A percentile compares a stretch with the other conserved stretches of the same genome.
phyloP scores from a whole-genome alignment of 1,140 invertebrate species.

The Druon quercuslanigerum region DNA sequence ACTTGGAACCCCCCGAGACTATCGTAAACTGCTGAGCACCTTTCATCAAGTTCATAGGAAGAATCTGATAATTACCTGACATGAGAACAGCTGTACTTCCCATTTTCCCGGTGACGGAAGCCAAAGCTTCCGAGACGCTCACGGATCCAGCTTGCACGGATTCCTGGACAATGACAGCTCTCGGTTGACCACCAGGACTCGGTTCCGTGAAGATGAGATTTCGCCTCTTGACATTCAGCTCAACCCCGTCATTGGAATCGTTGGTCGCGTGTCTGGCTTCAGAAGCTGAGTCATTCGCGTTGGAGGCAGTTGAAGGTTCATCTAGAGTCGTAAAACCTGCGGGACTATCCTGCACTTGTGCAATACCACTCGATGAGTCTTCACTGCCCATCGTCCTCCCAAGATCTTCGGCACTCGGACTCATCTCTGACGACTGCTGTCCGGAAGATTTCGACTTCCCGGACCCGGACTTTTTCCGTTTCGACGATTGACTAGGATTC shows the following conservation, averaged over 20 bases:
- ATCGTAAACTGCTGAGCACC: slow-evolving; percentile 83
- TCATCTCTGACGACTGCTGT: slow-evolving; percentile 76
- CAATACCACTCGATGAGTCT: slow-evolving; percentile 82
- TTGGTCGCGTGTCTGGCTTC: slow-evolving; percentile 51
- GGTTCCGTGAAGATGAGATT: slow-evolving; percentile 70
- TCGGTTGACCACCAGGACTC: slow-evolving; percentile 59
- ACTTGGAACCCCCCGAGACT: slow-evolving; percentile 81
- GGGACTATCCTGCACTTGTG: slow-evolving; percentile 75
- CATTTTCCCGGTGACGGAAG: slow-evolving; percentile 72
- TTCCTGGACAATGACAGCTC: slow-evolving; percentile 76
- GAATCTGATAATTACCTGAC: slow-evolving; percentile 80
- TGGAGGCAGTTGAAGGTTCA: slow-evolving; percentile 57
- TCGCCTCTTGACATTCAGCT: slow-evolving; percentile 62
- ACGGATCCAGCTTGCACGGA: slow-evolving; percentile 64
- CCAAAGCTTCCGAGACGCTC: slow-evolving; percentile 75
- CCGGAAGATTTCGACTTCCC: slow-evolving; percentile 76
- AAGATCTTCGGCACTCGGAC: slow-evolving; percentile 80
- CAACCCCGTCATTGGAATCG: slow-evolving; percentile 67
- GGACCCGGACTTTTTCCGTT: slow-evolving; percentile 83
- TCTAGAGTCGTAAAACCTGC: slow-evolving; percentile 65
- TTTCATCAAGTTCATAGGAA: slow-evolving; percentile 83
- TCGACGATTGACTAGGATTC: slow-evolving; percentile 82
- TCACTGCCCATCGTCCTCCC: slow-evolving; percentile 82
- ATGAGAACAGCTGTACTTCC: slow-evolving; percentile 79
- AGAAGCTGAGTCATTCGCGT: slow-evolving; percentile 50